A percentile compares a stretch with the other conserved stretches of the same genome.
Conservation (phyloP, 2,888 invertebrate genomes). For the Nowickia ferox region DNA sequence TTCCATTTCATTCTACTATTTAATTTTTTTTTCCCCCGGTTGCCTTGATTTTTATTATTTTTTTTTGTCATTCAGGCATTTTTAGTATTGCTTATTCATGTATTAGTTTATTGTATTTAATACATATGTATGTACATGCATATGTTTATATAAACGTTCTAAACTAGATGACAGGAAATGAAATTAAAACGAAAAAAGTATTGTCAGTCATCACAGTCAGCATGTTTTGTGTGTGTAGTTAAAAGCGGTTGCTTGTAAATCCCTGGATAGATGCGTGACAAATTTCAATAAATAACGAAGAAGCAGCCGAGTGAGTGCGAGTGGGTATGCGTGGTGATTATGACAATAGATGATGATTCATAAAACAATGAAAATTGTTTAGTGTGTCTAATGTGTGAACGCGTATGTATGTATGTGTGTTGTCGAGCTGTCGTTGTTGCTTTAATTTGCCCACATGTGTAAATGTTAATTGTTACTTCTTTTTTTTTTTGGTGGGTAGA, state of each 20-base stretch:
- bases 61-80: conserved; percentile 15
- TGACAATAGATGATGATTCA: conserved; percentile 41
- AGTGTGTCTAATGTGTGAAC: neutral
- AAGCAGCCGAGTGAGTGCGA: neutral
- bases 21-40: neutral
- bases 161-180: conserved; percentile 61
- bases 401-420: neutral
- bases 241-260: conserved; percentile 29
- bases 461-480: conserved; percentile 43
- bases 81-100: conserved; percentile 58
- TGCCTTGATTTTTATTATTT: conserved; percentile 8
- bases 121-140: neutral
- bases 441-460: conserved; percentile 59
- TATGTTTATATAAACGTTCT: neutral
- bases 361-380: conserved; percentile 20
- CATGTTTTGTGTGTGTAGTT: conserved; percentile 31
- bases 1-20: conserved; percentile 20
- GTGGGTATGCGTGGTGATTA: conserved; percentile 11
- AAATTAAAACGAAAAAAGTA: conserved; percentile 54
- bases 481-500: neutral
- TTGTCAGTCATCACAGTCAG: conserved; percentile 30
- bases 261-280: conserved; percentile 64
- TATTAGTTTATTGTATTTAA: conserved; percentile 4
- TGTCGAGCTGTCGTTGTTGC: conserved; percentile 38
- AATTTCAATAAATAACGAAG: conserved; percentile 62